phyloP scores from a whole-genome alignment of 2,888 invertebrate species.

The Julus scandinavius region DNA sequence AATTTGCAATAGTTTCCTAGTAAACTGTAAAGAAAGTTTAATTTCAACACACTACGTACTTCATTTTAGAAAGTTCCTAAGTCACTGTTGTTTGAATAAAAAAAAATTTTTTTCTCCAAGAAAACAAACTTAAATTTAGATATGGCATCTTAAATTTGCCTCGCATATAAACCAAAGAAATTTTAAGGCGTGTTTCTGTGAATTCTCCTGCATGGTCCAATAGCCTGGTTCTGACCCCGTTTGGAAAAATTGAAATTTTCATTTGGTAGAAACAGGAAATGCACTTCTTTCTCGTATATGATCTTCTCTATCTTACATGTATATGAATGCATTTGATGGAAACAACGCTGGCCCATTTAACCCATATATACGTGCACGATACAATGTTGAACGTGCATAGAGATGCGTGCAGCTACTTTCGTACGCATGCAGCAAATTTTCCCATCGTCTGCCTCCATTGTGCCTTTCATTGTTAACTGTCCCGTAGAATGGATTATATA shows the following conservation, averaged over 20 bases:
- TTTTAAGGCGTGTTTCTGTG: not conserved
- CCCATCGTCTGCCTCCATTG: constrained; percentile 17
- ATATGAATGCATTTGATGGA: not conserved
- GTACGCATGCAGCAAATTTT: constrained; percentile 24
- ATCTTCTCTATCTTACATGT: not conserved
- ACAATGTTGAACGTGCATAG: not conserved
- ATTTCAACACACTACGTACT: too few relatives aligned
- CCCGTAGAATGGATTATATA: constrained; percentile 42
- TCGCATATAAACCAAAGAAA: too few relatives aligned
- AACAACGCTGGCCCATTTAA: constrained; percentile 37
- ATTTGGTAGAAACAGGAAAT: not conserved
- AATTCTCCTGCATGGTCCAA: not conserved
- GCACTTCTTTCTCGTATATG: not conserved
- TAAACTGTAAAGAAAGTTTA: too few relatives aligned
- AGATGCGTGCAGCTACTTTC: not conserved
- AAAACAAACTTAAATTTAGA: too few relatives aligned
- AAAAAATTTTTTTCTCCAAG: too few relatives aligned
- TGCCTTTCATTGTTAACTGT: constrained; percentile 34
- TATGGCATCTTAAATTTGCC: too few relatives aligned
- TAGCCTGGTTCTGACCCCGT: not conserved
- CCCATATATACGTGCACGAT: not conserved
- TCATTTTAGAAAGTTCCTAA: too few relatives aligned
- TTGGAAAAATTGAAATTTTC: not conserved
- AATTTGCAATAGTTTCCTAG: too few relatives aligned
- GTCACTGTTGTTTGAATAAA: too few relatives aligned